Percentiles rank a stretch among this genome's conserved stretches.
These are phyloP conservation scores for Punctoribates punctum DNA, from an alignment of 2,888 invertebrate genomes.

Conservation along the genomic window DNA sequence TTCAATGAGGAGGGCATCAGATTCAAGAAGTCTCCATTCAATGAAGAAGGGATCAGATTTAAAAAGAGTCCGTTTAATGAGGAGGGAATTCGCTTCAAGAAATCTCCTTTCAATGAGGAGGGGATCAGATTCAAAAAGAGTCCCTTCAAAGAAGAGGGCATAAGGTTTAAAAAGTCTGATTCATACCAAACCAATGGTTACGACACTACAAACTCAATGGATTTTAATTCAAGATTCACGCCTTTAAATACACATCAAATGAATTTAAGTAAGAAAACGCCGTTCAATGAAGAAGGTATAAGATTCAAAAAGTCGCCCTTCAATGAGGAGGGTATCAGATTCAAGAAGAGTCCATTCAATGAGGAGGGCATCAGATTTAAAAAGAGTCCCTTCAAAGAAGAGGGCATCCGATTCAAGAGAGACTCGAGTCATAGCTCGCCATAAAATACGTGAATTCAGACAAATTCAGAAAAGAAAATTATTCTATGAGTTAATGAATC, in stretches of 20 bases:
- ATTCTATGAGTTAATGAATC: conserved; percentile 2
- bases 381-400: neutral
- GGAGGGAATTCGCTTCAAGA: conserved; percentile 39
- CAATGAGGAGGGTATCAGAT: conserved; percentile 37
- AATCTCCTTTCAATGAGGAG: conserved; percentile 32
- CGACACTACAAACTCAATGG: neutral
- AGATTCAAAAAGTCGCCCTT: conserved; percentile 34
- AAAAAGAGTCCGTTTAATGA: conserved; percentile 39
- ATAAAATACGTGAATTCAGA: too few relatives aligned
- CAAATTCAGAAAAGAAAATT: too few relatives aligned
- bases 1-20: conserved; percentile 39
- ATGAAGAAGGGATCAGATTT: conserved; percentile 36
- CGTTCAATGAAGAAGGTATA: conserved; percentile 38
- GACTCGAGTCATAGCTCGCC: conserved; percentile 9
- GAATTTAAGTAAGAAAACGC: conserved; percentile 28
- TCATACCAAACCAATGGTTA: neutral
- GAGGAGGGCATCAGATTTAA: conserved; percentile 38
- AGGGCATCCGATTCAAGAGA: conserved; percentile 36
- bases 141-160: conserved; percentile 21
- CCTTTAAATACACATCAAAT: conserved; percentile 22
- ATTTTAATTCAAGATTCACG: neutral
- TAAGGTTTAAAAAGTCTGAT: conserved; percentile 30
- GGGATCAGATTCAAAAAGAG: conserved; percentile 32
- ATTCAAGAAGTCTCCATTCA: conserved; percentile 36
- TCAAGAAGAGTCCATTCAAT: conserved; percentile 16